Conservation (phyloP, 1,140 invertebrate species). For the Brachionus plicatilis region DNA sequence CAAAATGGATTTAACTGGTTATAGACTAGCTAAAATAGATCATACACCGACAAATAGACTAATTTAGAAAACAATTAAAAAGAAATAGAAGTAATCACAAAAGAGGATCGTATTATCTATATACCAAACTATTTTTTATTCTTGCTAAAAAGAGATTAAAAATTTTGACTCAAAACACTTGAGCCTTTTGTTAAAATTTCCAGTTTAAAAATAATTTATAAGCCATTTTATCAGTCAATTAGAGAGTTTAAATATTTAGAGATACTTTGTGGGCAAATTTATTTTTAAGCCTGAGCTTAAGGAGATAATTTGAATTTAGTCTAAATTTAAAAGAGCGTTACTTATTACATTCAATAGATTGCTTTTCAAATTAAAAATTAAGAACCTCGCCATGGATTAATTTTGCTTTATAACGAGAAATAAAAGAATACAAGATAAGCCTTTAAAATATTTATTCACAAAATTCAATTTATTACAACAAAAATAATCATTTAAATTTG, state of each 20-base stretch:
- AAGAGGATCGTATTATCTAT: background rate
- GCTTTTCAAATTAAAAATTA: slow-evolving; percentile 3
- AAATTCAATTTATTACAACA: background rate
- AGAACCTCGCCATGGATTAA: background rate
- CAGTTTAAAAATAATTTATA: background rate
- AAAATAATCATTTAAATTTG: background rate
- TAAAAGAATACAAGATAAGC: background rate
- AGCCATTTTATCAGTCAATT: background rate
- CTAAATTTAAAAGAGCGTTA: background rate
- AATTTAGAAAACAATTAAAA: background rate
- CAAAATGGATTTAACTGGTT: background rate
- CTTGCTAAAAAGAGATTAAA: background rate
- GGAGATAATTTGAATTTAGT: background rate
- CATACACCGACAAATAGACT: background rate
- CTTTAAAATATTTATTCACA: background rate
- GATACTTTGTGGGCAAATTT: background rate
- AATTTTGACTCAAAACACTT: background rate
- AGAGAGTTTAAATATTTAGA: background rate
- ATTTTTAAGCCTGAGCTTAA: background rate
- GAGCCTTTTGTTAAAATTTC: background rate
- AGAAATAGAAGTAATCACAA: background rate
- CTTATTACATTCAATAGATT: background rate
- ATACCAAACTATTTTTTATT: background rate
- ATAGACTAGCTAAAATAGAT: background rate
- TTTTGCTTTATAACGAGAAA: background rate